Conservation (phyloP, 2,888 invertebrate species). For the Hedya salicella region DNA sequence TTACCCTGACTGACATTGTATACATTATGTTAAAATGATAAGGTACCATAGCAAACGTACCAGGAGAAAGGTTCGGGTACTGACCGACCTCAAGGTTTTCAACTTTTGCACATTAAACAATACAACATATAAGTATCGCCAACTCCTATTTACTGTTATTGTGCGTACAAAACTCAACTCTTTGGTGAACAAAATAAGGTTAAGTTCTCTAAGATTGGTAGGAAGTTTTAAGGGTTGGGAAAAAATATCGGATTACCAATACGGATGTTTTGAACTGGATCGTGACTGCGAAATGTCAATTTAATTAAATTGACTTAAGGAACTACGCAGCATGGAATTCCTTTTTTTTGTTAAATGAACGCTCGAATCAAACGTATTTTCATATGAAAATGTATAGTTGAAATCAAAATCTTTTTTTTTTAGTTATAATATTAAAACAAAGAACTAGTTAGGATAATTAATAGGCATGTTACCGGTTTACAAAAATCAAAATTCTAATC, state of each 20-base stretch:
- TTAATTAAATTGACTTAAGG: slow-evolving; percentile 22
- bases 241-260: slow-evolving; percentile 12
- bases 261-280: slow-evolving; percentile 29
- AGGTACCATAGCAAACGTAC: slow-evolving; percentile 2
- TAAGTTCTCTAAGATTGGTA: not conserved
- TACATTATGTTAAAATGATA: not conserved
- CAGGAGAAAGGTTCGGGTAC: slow-evolving; percentile 58
- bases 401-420: too few species aligned
- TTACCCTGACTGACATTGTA: not conserved
- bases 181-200: not conserved
- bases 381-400: too few species aligned
- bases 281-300: slow-evolving; percentile 33
- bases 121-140: slow-evolving; percentile 62
- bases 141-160: not conserved
- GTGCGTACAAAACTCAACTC: not conserved
- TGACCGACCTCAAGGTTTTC: slow-evolving; percentile 70
- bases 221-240: slow-evolving; percentile 5
- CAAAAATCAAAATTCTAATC: too few species aligned
- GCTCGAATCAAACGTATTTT: too few species aligned
- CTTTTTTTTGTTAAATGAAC: not conserved
- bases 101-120: slow-evolving; percentile 63
- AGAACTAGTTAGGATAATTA: too few species aligned
- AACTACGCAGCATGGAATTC: not conserved
- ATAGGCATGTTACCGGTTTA: too few species aligned
- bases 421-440: too few species aligned